A percentile compares a stretch with the other conserved stretches of the same genome.
These are phyloP conservation scores for Spongilla lacustris DNA, from an alignment of 37 sponge, comb jelly and placozoan genomes.

Conservation along the genomic window DNA sequence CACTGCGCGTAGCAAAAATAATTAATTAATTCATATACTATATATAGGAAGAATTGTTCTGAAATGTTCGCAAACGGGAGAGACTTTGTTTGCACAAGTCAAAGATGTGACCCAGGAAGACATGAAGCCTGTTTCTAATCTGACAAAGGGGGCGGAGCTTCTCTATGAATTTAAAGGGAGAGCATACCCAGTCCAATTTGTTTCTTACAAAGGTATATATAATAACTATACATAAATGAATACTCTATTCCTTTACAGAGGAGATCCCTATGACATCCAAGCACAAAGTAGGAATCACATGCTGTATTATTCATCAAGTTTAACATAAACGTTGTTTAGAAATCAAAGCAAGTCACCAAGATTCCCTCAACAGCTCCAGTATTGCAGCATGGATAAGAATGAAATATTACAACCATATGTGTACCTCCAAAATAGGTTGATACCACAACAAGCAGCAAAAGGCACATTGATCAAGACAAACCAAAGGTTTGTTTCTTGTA, in stretches of 20 bases:
- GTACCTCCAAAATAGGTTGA: background rate
- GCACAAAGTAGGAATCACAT: background rate
- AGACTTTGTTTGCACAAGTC: conserved; percentile 1
- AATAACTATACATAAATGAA: background rate
- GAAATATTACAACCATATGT: background rate
- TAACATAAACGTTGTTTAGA: background rate
- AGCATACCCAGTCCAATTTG: background rate
- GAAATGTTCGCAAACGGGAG: background rate
- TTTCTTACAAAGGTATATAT: background rate
- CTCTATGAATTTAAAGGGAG: background rate
- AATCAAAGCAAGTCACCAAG: background rate
- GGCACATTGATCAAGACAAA: background rate
- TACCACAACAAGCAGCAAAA: background rate
- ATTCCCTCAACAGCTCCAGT: background rate
- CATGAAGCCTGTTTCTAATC: background rate
- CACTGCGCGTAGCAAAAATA: no score
- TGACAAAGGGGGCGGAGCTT: background rate
- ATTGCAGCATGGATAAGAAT: background rate
- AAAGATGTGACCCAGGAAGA: background rate
- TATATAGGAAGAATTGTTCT: background rate
- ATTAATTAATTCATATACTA: no score
- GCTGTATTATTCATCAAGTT: background rate
- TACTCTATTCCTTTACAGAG: conserved; percentile 1
- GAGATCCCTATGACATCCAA: background rate
- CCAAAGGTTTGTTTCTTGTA: background rate